Evolutionary conservation across 2,888 invertebrate genomes (phyloP).

Genomic region (Kuschelorhynchus macadamiae): DNA sequence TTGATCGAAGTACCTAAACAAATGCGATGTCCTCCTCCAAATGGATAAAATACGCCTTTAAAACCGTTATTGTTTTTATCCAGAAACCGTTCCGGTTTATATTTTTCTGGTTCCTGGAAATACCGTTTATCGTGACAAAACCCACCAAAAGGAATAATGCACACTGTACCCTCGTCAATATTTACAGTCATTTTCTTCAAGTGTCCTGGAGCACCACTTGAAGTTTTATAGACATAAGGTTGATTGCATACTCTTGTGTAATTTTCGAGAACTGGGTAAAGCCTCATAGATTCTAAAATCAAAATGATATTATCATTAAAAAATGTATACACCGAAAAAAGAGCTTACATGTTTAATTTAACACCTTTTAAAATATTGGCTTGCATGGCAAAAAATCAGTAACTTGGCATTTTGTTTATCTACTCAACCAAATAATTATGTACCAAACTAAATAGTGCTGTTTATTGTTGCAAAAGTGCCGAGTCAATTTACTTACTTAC

Average conservation of each 20-base stretch:
- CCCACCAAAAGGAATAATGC: slow-evolving; percentile 38
- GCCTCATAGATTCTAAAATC: slow-evolving; percentile 39
- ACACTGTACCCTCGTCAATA: slow-evolving; percentile 34
- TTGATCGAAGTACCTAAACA: slow-evolving; percentile 48
- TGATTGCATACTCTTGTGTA: slow-evolving; percentile 38
- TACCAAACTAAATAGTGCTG: too few relatives aligned
- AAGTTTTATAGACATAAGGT: slow-evolving; percentile 29
- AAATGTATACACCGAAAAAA: too few relatives aligned
- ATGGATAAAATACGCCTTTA: slow-evolving; percentile 34
- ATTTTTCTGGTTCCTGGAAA: slow-evolving; percentile 35
- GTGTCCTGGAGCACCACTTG: slow-evolving; percentile 28
- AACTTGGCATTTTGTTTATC: too few relatives aligned
- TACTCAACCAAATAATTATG: too few relatives aligned
- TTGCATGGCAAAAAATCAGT: too few relatives aligned
- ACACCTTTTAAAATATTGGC: too few relatives aligned
- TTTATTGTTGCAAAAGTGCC: too few relatives aligned
- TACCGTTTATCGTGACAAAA: slow-evolving; percentile 37
- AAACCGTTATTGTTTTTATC: slow-evolving; percentile 11
- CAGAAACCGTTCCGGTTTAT: slow-evolving; percentile 35
- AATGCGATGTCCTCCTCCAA: slow-evolving; percentile 40
- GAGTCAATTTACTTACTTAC: too few relatives aligned
- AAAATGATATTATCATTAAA: background rate
- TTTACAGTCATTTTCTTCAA: slow-evolving; percentile 27
- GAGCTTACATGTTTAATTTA: too few relatives aligned
- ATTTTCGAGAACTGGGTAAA: slow-evolving; percentile 34